A percentile compares a stretch with the other conserved stretches of the same genome.
phyloP scores from a whole-genome alignment of 2,113 vertebrate genomes.

The Cygnus atratus region DNA sequence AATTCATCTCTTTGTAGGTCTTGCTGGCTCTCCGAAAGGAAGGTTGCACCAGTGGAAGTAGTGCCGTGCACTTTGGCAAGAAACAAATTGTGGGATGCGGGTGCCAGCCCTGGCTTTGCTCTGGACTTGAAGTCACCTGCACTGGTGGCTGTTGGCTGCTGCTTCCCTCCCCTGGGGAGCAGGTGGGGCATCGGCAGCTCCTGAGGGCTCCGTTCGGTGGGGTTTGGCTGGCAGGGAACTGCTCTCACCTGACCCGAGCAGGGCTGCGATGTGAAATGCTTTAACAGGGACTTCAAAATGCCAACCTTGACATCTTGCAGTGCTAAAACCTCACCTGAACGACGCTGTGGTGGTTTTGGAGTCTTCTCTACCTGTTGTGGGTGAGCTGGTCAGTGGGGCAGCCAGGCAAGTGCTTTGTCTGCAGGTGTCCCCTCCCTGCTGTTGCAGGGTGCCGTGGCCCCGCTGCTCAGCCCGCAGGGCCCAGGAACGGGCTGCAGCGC shows the following conservation, averaged over 20 bases:
- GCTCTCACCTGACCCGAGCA: rapidly evolving
- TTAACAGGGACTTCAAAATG: neutral
- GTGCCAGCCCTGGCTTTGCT: neutral
- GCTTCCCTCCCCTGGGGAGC: neutral
- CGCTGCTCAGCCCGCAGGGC: rapidly evolving
- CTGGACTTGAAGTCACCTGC: neutral
- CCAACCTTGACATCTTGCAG: neutral
- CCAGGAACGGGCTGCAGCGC: rapidly evolving
- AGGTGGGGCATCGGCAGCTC: rapidly evolving
- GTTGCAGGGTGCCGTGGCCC: neutral
- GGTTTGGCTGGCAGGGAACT: neutral
- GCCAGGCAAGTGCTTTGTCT: rapidly evolving
- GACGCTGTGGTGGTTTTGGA: no score
- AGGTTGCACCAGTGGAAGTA: neutral
- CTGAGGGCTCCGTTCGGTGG: rapidly evolving
- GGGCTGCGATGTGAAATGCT: neutral
- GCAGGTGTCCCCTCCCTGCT: neutral
- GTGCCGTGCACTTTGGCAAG: neutral
- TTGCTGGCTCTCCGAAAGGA: neutral
- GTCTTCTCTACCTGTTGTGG: rapidly evolving
- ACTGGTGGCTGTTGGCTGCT: neutral
- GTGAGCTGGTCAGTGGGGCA: neutral
- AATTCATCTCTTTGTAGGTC: neutral
- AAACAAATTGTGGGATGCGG: no score
- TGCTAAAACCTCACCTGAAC: rapidly evolving